Conservation (phyloP, 1,140 invertebrate species). For the Coenobita brevimanus region DNA sequence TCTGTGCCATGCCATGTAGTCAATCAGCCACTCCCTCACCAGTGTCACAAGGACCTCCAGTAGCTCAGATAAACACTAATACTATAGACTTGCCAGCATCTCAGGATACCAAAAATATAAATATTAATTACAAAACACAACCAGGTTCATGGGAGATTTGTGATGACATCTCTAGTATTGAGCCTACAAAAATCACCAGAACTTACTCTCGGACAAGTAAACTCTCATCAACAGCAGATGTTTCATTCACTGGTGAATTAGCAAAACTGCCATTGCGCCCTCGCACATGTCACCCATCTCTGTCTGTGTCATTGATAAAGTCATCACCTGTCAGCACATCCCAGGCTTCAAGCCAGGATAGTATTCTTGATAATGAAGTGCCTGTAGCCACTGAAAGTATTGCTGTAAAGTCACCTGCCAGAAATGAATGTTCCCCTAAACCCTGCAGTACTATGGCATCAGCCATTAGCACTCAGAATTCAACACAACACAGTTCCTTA, state of each 20-base stretch:
- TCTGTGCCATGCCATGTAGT: too few relatives aligned
- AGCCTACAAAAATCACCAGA: constrained; percentile 22
- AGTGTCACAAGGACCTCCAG: too few relatives aligned
- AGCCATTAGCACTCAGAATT: too few relatives aligned
- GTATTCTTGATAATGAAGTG: not conserved
- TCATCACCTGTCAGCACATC: not conserved
- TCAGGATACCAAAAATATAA: not conserved
- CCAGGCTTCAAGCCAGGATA: not conserved
- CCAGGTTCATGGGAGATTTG: not conserved
- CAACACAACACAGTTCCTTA: too few relatives aligned
- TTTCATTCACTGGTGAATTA: not conserved
- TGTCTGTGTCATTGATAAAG: constrained; percentile 5
- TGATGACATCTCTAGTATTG: constrained; percentile 30
- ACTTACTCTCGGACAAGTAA: constrained; percentile 32
- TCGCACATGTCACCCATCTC: not conserved
- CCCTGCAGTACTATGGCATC: constrained; percentile 31
- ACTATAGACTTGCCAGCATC: not conserved
- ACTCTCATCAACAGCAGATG: not conserved
- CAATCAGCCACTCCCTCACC: too few relatives aligned
- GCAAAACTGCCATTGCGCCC: not conserved
- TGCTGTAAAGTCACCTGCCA: not conserved
- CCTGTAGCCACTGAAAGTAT: too few relatives aligned
- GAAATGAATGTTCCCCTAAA: constrained; percentile 7
- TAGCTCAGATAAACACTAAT: not conserved
- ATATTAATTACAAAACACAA: not conserved